Conservation (phyloP, 2,888 invertebrate species). For the Drosophila paramelanica region DNA sequence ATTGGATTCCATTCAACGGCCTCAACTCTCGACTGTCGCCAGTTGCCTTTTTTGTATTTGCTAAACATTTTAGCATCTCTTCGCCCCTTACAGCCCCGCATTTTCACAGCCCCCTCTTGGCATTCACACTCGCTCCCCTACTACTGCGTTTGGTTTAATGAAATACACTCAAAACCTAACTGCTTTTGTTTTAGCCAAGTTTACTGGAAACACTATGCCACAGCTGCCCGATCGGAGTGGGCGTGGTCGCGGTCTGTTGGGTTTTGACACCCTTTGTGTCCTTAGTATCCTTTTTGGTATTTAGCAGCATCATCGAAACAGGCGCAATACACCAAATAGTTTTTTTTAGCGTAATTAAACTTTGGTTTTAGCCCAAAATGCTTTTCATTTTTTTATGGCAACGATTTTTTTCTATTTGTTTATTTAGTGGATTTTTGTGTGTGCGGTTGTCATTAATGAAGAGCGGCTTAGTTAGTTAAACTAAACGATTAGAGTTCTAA, state of each 20-base stretch:
- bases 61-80: slow-evolving; percentile 65
- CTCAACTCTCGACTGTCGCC: slow-evolving; percentile 37
- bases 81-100: not conserved
- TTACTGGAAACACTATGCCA: slow-evolving; percentile 60
- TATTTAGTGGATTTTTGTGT: slow-evolving; percentile 7
- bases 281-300: slow-evolving; percentile 31
- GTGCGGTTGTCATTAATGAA: slow-evolving; percentile 12
- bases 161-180: slow-evolving; percentile 57
- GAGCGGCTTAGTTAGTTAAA: not conserved
- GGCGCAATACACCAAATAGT: slow-evolving; percentile 43
- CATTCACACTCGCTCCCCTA: too few species aligned
- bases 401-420: not conserved
- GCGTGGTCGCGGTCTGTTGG: slow-evolving; percentile 24
- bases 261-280: slow-evolving; percentile 36
- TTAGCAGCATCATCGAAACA: slow-evolving; percentile 40
- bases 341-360: slow-evolving; percentile 72
- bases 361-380: slow-evolving; percentile 41
- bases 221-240: slow-evolving; percentile 22
- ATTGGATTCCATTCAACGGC: slow-evolving; percentile 63
- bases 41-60: slow-evolving; percentile 54
- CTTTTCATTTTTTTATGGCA: slow-evolving; percentile 15
- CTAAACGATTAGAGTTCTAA: not conserved
- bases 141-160: slow-evolving; percentile 36
- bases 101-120: not conserved
- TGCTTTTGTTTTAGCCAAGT: slow-evolving; percentile 69